Base-by-base conservation (phyloP, 2,888 invertebrate genomes). In the Schizaphis graminum region DNA sequence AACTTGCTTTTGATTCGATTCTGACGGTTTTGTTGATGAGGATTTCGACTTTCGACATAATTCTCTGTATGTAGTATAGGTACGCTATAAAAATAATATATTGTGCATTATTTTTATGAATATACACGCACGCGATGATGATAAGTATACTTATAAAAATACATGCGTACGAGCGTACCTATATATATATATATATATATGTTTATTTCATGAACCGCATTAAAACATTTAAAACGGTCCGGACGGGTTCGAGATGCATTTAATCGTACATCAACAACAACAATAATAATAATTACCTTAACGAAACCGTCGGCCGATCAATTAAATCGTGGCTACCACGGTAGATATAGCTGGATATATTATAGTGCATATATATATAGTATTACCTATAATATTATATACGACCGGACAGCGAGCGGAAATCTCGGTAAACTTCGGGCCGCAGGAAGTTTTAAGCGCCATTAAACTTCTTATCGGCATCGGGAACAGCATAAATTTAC, bases 381-480 rank as follows among this genome's bases (percentile, higher is more conserved):
- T 28, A 61, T 28, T 61, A 28, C 61, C 61, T 57, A 57, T 57
- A 11, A 11, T 28, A 47, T 47, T 47, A n/a, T 24, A 28, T 13
- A n/a, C n/a, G 67, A 16, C 35, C 21, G n/a, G 56, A 56, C 35
- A 13, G 56, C 11, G 26, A n/a, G 49, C 41, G 44, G 47, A 61
- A 87, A 92, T 87, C 92, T 87, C 47, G 35, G n/a, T 28, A 49
- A 87, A 61, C 87, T 92, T 91, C 28, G 67, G 56, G n/a, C 85
- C 4, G 57, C 44, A n/a, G 85, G 44, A 86, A 57, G 85, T 91
- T 85, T 92, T 87, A 92, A 86, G 86, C 61, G 61, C 91, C 86
- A 92, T 87, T 61, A 86, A 61, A 87, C 47, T 92, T 85, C 91
- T 91, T 92, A 92, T 86, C 91, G 44, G 49, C 67, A 35, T 57